These are phyloP conservation scores for Malurus elegans DNA, from an alignment of 2,113 vertebrate species.

Conservation along the genomic window DNA sequence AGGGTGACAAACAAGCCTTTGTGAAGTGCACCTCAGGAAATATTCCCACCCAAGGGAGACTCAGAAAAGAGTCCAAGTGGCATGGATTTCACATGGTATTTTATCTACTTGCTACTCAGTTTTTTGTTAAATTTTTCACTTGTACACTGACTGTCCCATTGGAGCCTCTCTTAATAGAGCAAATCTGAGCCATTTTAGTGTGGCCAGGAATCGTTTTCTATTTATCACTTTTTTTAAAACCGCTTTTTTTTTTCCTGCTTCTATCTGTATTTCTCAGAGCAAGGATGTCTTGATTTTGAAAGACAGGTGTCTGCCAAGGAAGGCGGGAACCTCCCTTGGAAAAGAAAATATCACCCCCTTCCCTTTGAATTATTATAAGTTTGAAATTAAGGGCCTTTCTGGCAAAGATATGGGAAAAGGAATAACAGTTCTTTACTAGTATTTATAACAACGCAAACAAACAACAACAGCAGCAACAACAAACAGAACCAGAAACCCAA, in stretches of 20 bases:
- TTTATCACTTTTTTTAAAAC: neutral
- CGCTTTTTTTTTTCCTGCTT: neutral
- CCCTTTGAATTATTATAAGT: too few species aligned
- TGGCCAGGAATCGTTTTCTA: neutral
- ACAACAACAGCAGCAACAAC: too few species aligned
- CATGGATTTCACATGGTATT: neutral
- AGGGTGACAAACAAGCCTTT: neutral
- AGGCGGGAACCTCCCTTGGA: too few species aligned
- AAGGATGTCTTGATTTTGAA: neutral
- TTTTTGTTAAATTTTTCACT: neutral
- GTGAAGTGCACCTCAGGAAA: neutral
- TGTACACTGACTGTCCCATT: neutral
- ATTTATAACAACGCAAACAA: too few species aligned
- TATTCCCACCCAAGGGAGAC: neutral
- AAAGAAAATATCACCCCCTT: too few species aligned
- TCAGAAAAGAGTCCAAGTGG: neutral
- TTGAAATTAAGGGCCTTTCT: too few species aligned
- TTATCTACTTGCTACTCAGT: neutral
- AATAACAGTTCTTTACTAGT: too few species aligned
- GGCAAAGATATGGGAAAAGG: too few species aligned
- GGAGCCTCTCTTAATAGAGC: neutral
- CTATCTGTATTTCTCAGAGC: neutral
- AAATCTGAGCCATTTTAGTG: neutral
- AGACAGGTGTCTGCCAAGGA: too few species aligned
- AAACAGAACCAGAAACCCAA: too few species aligned